Evolutionary conservation across 2,888 invertebrate species (phyloP), one percentile per base, ranked within the genome.

Genomic region (Choristoneura rosaceana): DNA sequence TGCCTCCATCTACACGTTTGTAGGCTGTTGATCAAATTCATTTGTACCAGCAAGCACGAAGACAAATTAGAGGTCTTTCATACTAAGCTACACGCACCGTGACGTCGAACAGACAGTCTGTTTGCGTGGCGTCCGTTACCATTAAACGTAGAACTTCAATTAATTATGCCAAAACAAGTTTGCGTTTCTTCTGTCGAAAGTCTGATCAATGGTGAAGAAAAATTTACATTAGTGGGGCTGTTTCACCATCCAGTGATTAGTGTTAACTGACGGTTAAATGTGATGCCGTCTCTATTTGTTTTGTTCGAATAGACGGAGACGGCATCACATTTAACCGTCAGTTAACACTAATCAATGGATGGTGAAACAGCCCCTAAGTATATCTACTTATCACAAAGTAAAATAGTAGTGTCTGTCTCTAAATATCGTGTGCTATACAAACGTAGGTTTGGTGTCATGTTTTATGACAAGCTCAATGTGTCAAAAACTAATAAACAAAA

Each of bases 11-110:
- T 10, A 55, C 58, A 45, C 47, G 10, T 45, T 38, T 59, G 60
- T 60, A 50, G 52, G 14, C 41, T 52, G 50, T 25, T 69, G 41
- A 69, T 63, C 55, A 62, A 52, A 33, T 67, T 45, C 38, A 14
- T 34, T 38, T 34, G 61, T 61, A 17, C 47, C 15, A 14, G 38
- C 38, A 50, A 52, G 59, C 33, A 41, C 41, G 55, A 43, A 15
- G 55, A 38, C 38, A 38, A 38, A 38, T 52, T 17, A 3, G 17
- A 52, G 9, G 52, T 17, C n/a, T n/a, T 50, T 12, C 14, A n/a
- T 7, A 50, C 50, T 50, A 12, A 43, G 12, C 43, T 50, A n/a
- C 50, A 50, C n/a, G n/a, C 50, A 50, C n/a, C 8, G 50, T 15
- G n/a, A 50, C n/a, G 15, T 17, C 17, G 9, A 52, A 15, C 17